Percentiles rank a stretch among this genome's conserved stretches.
Conservation (phyloP, 2,113 vertebrate genomes). For the Ia io region DNA sequence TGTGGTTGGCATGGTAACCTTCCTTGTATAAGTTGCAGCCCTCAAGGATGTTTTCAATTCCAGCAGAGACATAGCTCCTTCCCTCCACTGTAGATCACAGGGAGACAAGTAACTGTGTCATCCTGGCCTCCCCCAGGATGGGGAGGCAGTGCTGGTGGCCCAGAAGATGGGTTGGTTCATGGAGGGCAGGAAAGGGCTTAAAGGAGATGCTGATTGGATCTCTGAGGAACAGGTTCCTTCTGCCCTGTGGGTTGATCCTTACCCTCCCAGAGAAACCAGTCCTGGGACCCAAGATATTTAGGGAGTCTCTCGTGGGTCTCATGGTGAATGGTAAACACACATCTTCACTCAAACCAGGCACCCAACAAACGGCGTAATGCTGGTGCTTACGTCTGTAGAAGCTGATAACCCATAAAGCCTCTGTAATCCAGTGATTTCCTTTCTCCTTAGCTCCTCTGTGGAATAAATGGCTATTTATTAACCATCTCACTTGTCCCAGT, state of each 20-base stretch:
- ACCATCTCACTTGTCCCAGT: neutral
- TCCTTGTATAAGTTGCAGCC: slow-evolving; percentile 63
- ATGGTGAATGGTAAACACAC: neutral
- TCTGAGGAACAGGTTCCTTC: slow-evolving; percentile 16
- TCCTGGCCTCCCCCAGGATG: slow-evolving; percentile 17
- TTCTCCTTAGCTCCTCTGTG: neutral
- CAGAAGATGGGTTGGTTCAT: slow-evolving; percentile 22
- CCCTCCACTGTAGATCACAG: slow-evolving; percentile 7
- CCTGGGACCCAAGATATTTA: slow-evolving; percentile 18
- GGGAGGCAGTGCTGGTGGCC: neutral
- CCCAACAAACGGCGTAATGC: neutral
- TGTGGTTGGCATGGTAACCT: slow-evolving; percentile 78
- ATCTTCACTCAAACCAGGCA: neutral
- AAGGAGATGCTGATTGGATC: slow-evolving; percentile 10
- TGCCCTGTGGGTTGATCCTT: neutral
- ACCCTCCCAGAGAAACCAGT: slow-evolving; percentile 34
- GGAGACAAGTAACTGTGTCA: slow-evolving; percentile 61
- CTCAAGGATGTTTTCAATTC: slow-evolving; percentile 68
- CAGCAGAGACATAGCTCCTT: slow-evolving; percentile 48
- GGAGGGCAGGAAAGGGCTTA: neutral
- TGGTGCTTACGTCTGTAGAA: neutral
- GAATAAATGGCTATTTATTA: slow-evolving; percentile 45
- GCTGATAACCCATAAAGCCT: slow-evolving; percentile 30
- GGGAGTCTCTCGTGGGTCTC: neutral
- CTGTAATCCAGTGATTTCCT: slow-evolving; percentile 15